phyloP scores from a whole-genome alignment of 2,888 invertebrate species.

The Philonicus albiceps region DNA sequence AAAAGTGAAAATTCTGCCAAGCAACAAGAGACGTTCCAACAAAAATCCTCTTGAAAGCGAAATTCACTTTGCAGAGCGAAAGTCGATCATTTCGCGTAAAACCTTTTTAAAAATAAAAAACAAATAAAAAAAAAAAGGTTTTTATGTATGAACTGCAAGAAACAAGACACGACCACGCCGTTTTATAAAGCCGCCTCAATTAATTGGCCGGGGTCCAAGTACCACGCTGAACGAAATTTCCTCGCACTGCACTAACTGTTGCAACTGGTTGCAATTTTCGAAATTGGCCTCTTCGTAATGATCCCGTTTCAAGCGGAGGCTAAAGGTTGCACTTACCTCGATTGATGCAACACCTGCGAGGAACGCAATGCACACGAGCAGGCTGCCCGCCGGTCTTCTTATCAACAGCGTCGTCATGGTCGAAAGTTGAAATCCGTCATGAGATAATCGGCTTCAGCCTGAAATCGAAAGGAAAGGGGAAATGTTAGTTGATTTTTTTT shows the following conservation, averaged over 20 bases:
- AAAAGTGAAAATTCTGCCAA: conserved; percentile 33
- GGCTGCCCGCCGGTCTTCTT: conserved; percentile 8
- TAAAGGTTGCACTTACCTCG: conserved; percentile 25
- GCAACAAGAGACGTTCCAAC: background rate
- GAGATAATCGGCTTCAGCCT: conserved; percentile 18
- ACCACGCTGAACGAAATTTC: background rate
- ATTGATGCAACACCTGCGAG: conserved; percentile 18
- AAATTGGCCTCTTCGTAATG: conserved; percentile 1
- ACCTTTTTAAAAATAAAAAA: background rate
- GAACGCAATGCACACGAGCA: conserved; percentile 3
- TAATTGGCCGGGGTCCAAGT: conserved; percentile 19
- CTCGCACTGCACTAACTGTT: background rate
- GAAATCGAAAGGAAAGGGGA: conserved; percentile 25
- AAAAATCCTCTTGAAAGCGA: conserved; percentile 9
- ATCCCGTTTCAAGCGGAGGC: background rate
- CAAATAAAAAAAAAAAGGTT: background rate
- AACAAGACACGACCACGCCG: background rate
- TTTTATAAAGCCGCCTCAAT: background rate
- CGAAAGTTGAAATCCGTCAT: conserved; percentile 25
- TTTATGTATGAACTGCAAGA: background rate
- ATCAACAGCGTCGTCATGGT: background rate
- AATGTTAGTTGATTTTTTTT: background rate
- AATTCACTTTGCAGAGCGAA: conserved; percentile 18
- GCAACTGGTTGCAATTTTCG: background rate
- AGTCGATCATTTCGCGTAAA: conserved; percentile 17